Evolutionary conservation across 2,113 vertebrate genomes (phyloP).

Genomic region (Megaceryle torquata): DNA sequence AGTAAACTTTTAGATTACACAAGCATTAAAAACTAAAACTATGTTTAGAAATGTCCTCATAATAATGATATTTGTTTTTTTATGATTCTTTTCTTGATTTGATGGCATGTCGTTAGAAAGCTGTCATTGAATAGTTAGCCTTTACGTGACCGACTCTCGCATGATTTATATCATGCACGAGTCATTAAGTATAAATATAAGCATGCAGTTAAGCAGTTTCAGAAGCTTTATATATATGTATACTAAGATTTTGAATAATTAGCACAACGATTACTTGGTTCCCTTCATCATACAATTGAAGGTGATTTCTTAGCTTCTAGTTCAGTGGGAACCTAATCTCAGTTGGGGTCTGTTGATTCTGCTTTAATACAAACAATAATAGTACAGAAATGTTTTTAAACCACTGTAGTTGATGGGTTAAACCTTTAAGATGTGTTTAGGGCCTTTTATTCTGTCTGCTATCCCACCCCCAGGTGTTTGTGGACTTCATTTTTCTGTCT

Average conservation of each 20-base stretch:
- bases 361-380: background rate
- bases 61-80: background rate
- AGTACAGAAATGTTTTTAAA: background rate
- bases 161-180: background rate
- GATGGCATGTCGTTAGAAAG: background rate
- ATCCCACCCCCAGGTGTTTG: background rate
- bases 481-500: slow-evolving; percentile 19
- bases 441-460: background rate
- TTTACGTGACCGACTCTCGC: background rate
- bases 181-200: background rate
- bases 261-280: background rate
- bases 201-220: background rate
- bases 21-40: background rate
- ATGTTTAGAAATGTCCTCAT: background rate
- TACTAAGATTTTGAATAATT: background rate
- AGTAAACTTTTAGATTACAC: background rate
- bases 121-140: background rate
- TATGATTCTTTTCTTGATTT: background rate
- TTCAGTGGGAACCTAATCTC: background rate
- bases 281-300: background rate
- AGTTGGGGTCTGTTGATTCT: background rate
- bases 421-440: background rate
- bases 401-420: background rate
- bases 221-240: background rate
- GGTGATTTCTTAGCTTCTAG: background rate